Evolutionary conservation across 2,888 invertebrate genomes (phyloP).

Genomic region (Clistopyga incitator): DNA sequence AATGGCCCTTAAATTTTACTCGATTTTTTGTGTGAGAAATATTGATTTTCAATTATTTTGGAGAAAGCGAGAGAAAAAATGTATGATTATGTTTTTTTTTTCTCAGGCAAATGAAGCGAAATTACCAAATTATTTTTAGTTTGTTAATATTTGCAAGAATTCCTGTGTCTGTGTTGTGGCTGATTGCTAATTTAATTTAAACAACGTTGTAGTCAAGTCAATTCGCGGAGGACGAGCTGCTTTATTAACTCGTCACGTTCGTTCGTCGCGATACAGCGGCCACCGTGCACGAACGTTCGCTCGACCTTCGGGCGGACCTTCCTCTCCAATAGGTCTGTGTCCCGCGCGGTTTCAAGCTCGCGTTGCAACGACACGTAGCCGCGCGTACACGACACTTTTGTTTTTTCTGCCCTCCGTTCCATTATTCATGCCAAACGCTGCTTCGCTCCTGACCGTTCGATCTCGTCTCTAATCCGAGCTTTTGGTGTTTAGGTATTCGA

Average conservation of each 20-base stretch:
- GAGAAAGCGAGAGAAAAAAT: too few species aligned
- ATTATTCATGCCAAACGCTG: constrained; percentile 34
- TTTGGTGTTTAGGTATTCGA: neutral
- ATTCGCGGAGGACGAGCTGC: neutral
- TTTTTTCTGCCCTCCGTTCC: constrained; percentile 12
- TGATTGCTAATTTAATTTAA: neutral
- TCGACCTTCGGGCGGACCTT: constrained; percentile 38
- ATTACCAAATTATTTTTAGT: neutral
- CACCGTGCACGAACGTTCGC: constrained; percentile 15
- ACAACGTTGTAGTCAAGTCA: neutral
- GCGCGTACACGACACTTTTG: constrained; percentile 34
- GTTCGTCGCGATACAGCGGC: constrained; percentile 19
- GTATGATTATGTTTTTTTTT: neutral
- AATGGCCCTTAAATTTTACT: too few species aligned
- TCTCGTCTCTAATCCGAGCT: neutral
- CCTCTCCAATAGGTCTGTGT: constrained; percentile 19
- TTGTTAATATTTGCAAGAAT: neutral
- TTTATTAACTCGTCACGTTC: constrained; percentile 48
- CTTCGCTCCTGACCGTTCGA: constrained; percentile 8
- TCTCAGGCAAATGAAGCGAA: neutral
- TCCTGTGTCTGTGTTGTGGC: neutral
- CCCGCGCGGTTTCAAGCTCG: constrained; percentile 21
- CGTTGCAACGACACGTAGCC: constrained; percentile 40
- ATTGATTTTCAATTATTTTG: too few species aligned
- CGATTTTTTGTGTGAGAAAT: too few species aligned